These are phyloP conservation scores for Pongo abelii DNA, from an alignment of 2,113 vertebrate genomes.

Conservation along the genomic window DNA sequence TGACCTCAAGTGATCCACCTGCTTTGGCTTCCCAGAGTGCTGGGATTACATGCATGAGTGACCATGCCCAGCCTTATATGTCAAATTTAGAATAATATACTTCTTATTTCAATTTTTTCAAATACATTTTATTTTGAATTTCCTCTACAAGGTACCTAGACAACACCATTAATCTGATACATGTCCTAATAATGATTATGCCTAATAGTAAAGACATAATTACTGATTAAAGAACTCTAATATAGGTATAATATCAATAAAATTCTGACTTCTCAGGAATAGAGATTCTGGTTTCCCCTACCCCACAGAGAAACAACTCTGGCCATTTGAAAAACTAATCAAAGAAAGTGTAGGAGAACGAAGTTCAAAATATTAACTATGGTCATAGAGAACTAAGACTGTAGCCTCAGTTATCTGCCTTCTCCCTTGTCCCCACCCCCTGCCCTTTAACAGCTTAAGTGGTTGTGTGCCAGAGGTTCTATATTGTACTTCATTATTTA, in stretches of 20 bases:
- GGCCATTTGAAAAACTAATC: not conserved
- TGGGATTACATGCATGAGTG: too few species aligned
- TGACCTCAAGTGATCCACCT: too few species aligned
- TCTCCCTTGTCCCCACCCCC: accelerated
- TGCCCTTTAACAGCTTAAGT: too few species aligned
- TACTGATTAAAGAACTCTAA: not conserved
- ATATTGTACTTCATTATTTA: not conserved
- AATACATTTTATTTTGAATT: not conserved
- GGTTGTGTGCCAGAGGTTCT: too few species aligned
- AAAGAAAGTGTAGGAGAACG: not conserved
- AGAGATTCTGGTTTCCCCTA: not conserved
- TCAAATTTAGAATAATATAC: not conserved
- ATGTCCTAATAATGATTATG: not conserved
- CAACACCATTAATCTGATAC: not conserved
- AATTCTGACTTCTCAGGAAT: not conserved
- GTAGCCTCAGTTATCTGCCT: not conserved
- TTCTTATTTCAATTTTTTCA: not conserved
- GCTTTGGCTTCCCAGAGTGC: too few species aligned
- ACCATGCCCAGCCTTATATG: not conserved
- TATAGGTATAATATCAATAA: not conserved
- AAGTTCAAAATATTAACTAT: not conserved
- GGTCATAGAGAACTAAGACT: not conserved
- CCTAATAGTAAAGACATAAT: not conserved
- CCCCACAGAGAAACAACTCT: not conserved
- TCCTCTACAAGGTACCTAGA: not conserved